These are phyloP conservation scores for Syrista parreyssii DNA, from an alignment of 2,888 invertebrate genomes.

Conservation along the genomic window DNA sequence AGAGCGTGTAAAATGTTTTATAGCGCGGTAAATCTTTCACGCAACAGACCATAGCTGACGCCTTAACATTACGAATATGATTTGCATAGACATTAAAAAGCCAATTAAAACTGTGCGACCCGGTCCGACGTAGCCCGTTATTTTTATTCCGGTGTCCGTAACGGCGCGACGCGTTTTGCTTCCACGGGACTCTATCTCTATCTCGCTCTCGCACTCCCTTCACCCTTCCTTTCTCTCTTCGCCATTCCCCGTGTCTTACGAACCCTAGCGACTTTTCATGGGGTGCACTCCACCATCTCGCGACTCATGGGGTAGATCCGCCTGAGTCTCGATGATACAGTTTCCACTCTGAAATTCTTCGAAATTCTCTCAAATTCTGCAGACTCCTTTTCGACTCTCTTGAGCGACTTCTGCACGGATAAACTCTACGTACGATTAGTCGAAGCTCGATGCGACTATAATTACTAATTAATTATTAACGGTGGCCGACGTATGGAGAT, in stretches of 20 bases:
- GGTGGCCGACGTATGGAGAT: slow-evolving; percentile 24
- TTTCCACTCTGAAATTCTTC: no score
- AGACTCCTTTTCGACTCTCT: no score
- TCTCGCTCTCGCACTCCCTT: slow-evolving; percentile 5
- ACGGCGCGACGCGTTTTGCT: no score
- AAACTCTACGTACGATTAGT: no score
- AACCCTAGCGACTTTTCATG: background rate
- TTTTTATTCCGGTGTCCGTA: background rate
- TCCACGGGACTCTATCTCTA: slow-evolving; percentile 20
- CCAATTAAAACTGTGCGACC: slow-evolving; percentile 40
- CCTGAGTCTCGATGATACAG: no score
- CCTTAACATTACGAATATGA: slow-evolving; percentile 37
- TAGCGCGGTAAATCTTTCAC: slow-evolving; percentile 45
- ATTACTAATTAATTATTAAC: slow-evolving; percentile 20
- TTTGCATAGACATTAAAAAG: slow-evolving; percentile 51
- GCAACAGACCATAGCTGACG: slow-evolving; percentile 30
- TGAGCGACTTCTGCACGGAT: no score
- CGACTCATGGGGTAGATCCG: no score
- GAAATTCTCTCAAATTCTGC: no score
- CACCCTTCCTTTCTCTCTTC: background rate
- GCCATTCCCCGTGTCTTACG: background rate
- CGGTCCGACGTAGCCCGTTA: slow-evolving; percentile 6
- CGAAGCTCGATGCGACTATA: slow-evolving; percentile 2
- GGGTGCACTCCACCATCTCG: no score
- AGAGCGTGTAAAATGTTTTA: slow-evolving; percentile 43